A percentile compares a stretch with the other conserved stretches of the same genome.
Conservation (phyloP, 2,113 vertebrate species). For the Nothobranchius furzeri region DNA sequence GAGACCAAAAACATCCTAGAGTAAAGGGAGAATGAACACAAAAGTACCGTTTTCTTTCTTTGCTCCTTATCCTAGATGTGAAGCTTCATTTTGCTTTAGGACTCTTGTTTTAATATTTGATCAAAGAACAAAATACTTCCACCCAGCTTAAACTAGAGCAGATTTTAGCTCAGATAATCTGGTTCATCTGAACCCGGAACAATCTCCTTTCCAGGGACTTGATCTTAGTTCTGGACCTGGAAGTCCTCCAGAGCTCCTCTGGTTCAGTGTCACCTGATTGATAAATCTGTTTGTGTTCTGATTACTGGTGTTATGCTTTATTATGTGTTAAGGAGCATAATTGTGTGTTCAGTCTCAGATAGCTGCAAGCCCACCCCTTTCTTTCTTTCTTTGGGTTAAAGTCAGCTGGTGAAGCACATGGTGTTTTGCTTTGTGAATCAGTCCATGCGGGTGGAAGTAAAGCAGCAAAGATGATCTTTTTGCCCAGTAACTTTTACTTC, state of each 20-base stretch:
- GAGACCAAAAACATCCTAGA: slow-evolving; percentile 8
- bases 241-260: background rate
- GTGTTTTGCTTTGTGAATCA: slow-evolving; percentile 4
- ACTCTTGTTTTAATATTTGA: slow-evolving; percentile 1
- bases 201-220: background rate
- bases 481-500: slow-evolving; percentile 21
- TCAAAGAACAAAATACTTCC: background rate
- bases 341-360: slow-evolving; percentile 15
- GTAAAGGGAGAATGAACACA: background rate
- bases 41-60: background rate
- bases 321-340: slow-evolving; percentile 21
- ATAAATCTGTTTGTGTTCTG: too few species aligned
- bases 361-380: background rate
- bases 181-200: background rate
- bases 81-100: background rate
- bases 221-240: background rate
- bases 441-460: slow-evolving; percentile 14
- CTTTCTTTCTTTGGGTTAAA: slow-evolving; percentile 10
- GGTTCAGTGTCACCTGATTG: background rate
- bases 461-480: slow-evolving; percentile 21
- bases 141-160: background rate
- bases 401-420: slow-evolving; percentile 18
- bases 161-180: background rate
- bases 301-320: background rate
- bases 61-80: background rate